A percentile compares a stretch with the other conserved stretches of the same genome.
These are phyloP conservation scores for Tragelaphus scriptus DNA, from an alignment of 2,113 vertebrate species.

Conservation along the genomic window DNA sequence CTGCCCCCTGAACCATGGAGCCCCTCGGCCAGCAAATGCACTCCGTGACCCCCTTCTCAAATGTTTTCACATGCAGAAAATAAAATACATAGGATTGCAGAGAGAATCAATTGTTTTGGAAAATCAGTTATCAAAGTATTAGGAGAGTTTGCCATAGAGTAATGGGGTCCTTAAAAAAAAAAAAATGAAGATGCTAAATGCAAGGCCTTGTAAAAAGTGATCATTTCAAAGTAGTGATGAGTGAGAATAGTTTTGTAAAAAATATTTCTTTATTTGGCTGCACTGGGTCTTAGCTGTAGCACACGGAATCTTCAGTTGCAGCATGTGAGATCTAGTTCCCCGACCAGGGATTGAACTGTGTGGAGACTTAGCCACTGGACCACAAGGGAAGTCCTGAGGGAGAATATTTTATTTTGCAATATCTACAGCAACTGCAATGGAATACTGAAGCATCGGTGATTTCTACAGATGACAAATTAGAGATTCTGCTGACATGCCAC, in stretches of 20 bases:
- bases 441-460: no score
- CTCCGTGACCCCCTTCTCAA: background rate
- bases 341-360: background rate
- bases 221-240: background rate
- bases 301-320: background rate
- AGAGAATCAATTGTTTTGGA: background rate
- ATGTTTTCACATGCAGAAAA: no score
- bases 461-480: background rate
- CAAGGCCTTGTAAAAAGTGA: background rate
- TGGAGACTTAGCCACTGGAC: background rate
- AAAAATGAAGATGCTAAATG: background rate
- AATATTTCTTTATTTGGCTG: background rate
- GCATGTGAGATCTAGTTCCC: background rate
- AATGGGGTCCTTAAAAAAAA: background rate
- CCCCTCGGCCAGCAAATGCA: accelerated
- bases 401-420: no score
- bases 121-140: background rate
- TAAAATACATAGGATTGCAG: background rate
- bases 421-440: no score
- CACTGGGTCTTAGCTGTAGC: background rate
- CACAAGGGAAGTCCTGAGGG: background rate
- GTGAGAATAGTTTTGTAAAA: background rate
- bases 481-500: background rate
- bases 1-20: accelerated
- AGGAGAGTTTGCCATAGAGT: background rate